Evolutionary conservation across 2,797 vertebrate species (phyloP), one percentile per base, ranked within the genome.

Genomic region (Menidia menidia): DNA sequence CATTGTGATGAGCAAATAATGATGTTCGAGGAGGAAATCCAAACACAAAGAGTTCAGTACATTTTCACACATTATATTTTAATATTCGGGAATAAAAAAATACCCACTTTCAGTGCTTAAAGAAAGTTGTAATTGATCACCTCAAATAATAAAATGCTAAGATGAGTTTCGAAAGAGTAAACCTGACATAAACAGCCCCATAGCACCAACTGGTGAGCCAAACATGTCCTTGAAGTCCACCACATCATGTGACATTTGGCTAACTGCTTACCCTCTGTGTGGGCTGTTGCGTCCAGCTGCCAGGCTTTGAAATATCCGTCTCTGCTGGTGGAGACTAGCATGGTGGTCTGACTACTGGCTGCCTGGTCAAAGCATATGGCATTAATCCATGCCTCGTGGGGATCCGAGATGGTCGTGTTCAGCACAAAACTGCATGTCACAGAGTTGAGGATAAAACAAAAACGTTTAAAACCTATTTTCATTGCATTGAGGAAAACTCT

Each of bases 271-370:
- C 97, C 93, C 30, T 96, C 93, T 6, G 92, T 89, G 77, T 95
- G 94, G 52, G 91, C 87, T 1, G 95, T 88, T 51, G 91, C 72
- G 7, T 86, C 82, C 45, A 96, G 92, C 74, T 94, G 80, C 98
- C 98, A 99, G 68, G 94, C 96, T 95, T 98, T 99, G 88, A 99
- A 99, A 71, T 94, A 91, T 41, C 95, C 87, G 55, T 98, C 97
- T 68, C 65, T 93, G 78, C 96, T 94, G 77, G 94, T 60, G 60
- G 97, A 97, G 67, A 97, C 95, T 90, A 99, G 80, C 74, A 92
- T 87, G 73, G 94, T 90, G 80, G 87, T 90, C 85, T 72, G 86
- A 65, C 57, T 84, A 82, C 77, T 87, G 0, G 88, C 44, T 53
- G 84, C 66, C 9, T 84, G 89, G 81, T 92, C 91, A 73, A 99